Evolutionary conservation across 2,113 vertebrate species (phyloP), one percentile per base, ranked within the genome.

Genomic region (Dasyornis broadbenti): DNA sequence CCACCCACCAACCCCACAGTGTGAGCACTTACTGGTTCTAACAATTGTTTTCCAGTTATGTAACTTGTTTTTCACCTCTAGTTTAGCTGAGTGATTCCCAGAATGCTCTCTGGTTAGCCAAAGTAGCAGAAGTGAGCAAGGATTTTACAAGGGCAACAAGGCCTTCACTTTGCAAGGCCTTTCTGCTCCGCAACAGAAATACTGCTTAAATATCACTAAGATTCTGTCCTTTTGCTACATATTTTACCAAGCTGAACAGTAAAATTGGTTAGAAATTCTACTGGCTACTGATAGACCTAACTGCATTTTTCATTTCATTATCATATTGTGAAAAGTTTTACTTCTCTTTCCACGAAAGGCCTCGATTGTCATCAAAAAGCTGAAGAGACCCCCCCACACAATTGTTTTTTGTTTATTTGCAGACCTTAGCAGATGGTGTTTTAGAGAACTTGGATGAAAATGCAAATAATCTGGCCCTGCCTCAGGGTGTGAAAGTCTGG

Each of bases 391-490:
- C 20, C 31, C 20, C n/a, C n/a, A 57, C 13, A 52, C 6, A 30
- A 16, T 33, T 23, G 7, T 4, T 53, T 85, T 57, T 61, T 59
- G 15, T n/a, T 86, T 71, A 82, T 68, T 82, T 87, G 17, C 28
- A 89, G 87, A 84, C 39, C 13, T 83, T 54, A 86, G 40, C 35
- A 63, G 77, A 31, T 77, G 63, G 17, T 88, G 42, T 57, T 90
- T 88, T 21, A 61, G 24, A 72, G 75, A 93, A 80, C n/a, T 80
- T 5, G 2, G 66, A 47, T 56, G 57, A 93, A 94, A 90, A 77
- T 40, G 31, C 82, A 72, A 49, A 28, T 75, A 68, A 80, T 57
- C 54, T 54, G 24, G 33, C 35, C 14, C 33, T 92, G 82, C n/a
- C 75, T 61, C 27, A 19, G 66, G 49, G 31, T 44, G n/a, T 76